Percentiles rank a stretch among this genome's conserved stretches.
Evolutionary conservation across 2,888 invertebrate species (phyloP).

Genomic region (Drosophila neonasuta): DNA sequence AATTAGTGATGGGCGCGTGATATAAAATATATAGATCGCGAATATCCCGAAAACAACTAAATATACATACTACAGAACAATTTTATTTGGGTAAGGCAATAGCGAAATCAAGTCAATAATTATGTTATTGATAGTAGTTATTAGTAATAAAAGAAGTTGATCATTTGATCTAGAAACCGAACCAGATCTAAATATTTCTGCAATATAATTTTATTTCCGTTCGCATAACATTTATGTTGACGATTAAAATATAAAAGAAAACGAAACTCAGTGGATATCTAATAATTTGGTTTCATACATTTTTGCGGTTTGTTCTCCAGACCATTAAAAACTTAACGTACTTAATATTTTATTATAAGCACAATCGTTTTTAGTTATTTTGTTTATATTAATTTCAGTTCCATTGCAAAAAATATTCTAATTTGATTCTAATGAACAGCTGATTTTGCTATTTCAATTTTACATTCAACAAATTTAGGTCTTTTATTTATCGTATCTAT

Average conservation of each 20-base stretch:
- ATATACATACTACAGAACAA: not conserved
- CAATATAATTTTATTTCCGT: not conserved
- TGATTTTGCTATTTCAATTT: no score
- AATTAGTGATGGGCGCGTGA: not conserved
- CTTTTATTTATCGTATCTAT: slow-evolving; percentile 3
- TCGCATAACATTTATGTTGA: not conserved
- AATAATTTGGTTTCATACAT: not conserved
- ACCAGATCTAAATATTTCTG: not conserved
- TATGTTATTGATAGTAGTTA: no score
- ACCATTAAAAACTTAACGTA: no score
- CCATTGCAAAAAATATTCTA: no score
- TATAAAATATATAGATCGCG: not conserved
- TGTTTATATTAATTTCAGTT: no score
- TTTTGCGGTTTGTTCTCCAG: no score
- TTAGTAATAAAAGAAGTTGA: no score
- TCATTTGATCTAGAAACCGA: no score
- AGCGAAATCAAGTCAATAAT: not conserved
- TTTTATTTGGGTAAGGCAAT: not conserved
- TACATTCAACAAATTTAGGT: not conserved
- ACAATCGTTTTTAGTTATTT: no score
- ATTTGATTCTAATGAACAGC: no score
- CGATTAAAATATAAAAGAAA: not conserved
- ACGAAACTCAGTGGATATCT: no score
- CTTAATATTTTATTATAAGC: no score
- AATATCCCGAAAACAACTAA: not conserved